Conservation (phyloP, 2,888 invertebrate genomes). For the Hipparchia sbordonii region DNA sequence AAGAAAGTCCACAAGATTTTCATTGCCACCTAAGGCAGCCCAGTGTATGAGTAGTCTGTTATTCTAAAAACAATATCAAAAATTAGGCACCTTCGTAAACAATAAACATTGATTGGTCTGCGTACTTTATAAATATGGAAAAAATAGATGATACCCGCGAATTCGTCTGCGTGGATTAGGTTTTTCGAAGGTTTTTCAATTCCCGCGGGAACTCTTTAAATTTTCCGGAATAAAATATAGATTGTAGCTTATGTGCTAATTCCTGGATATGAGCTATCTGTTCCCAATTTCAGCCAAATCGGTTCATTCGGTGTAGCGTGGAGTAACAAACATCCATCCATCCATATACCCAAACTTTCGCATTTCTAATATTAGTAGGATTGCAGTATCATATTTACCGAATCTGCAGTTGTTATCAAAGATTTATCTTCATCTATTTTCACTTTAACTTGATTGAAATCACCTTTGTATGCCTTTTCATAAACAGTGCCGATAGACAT, state of each 20-base stretch:
- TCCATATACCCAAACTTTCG: too few species aligned
- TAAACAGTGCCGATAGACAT: slow-evolving; percentile 80
- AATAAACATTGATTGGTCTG: neutral
- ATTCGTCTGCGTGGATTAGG: too few species aligned
- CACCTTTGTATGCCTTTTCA: slow-evolving; percentile 89
- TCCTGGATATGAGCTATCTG: too few species aligned
- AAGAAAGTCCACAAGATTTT: slow-evolving; percentile 87
- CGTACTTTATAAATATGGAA: neutral
- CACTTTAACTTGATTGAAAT: slow-evolving; percentile 85
- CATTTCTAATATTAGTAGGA: too few species aligned
- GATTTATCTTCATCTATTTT: slow-evolving; percentile 81
- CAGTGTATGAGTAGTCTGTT: slow-evolving; percentile 89
- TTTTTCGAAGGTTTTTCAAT: too few species aligned
- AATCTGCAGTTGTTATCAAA: slow-evolving; percentile 57
- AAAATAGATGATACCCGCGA: neutral
- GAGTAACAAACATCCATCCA: too few species aligned
- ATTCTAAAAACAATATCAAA: slow-evolving; percentile 74
- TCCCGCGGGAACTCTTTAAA: too few species aligned
- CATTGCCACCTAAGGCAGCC: slow-evolving; percentile 90
- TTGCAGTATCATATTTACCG: slow-evolving; percentile 50
- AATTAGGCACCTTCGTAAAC: neutral
- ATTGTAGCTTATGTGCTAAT: too few species aligned
- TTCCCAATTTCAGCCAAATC: too few species aligned
- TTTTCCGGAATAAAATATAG: too few species aligned
- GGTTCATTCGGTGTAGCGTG: too few species aligned